A percentile compares a stretch with the other conserved stretches of the same genome.
Conservation (phyloP, 1,140 invertebrate species). For the Colletes gigas region DNA sequence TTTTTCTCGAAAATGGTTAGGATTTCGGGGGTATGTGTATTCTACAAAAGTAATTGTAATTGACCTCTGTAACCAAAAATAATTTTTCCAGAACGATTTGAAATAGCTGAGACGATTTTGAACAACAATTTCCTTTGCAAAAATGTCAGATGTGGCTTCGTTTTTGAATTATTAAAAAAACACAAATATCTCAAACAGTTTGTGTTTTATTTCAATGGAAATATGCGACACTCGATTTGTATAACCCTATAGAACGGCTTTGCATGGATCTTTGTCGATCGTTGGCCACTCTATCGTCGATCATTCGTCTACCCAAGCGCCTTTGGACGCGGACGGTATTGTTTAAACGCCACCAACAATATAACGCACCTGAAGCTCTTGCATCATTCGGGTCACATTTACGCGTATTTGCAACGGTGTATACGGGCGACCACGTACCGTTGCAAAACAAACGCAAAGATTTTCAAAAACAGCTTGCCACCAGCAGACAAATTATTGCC, state of each 20-base stretch:
- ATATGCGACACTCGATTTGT: no score
- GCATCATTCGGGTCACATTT: slow-evolving; percentile 43
- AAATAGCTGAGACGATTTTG: no score
- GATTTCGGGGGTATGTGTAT: no score
- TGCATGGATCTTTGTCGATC: background rate
- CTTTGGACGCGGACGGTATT: slow-evolving; percentile 8
- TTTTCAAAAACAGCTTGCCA: slow-evolving; percentile 27
- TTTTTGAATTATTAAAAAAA: no score
- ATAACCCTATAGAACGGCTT: background rate
- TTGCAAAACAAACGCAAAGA: slow-evolving; percentile 22
- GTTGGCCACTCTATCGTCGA: background rate
- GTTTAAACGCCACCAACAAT: slow-evolving; percentile 30
- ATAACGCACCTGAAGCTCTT: slow-evolving; percentile 12
- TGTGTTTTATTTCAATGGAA: no score
- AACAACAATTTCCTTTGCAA: no score
- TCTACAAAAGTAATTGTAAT: no score
- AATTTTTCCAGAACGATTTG: no score
- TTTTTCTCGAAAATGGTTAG: no score
- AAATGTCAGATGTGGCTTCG: no score
- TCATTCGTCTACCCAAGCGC: background rate
- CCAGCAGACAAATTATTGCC: background rate
- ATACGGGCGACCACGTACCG: slow-evolving; percentile 41
- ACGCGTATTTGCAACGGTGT: slow-evolving; percentile 38
- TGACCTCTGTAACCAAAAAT: no score
- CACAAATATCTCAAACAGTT: no score